phyloP scores from a whole-genome alignment of 2,113 vertebrate species.

The Nycticorax nycticorax region DNA sequence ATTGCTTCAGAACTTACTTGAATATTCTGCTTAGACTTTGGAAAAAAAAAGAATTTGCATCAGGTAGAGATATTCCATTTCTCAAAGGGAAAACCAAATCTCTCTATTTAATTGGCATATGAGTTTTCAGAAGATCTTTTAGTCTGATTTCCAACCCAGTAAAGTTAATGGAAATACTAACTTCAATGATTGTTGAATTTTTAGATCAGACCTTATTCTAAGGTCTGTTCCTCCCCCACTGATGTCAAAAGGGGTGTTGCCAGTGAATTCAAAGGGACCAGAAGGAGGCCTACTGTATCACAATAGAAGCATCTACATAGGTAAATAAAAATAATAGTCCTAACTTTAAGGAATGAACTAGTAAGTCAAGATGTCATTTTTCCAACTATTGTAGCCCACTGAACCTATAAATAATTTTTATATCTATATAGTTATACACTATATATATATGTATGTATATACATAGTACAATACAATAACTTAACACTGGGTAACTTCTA shows the following conservation, averaged over 20 bases:
- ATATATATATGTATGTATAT: constrained; percentile 23
- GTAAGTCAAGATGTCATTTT: constrained; percentile 19
- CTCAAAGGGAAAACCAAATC: background rate
- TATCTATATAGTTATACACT: background rate
- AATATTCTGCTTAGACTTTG: background rate
- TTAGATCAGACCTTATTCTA: background rate
- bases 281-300: background rate
- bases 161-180: background rate
- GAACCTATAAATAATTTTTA: constrained; percentile 5
- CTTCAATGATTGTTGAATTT: background rate
- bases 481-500: constrained; percentile 77
- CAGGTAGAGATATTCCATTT: background rate
- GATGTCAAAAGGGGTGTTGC: background rate
- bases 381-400: background rate
- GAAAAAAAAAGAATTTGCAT: background rate
- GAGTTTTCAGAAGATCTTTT: background rate
- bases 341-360: background rate
- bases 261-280: background rate
- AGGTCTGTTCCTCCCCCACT: background rate
- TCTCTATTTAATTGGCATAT: background rate
- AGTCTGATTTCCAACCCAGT: background rate
- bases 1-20: background rate
- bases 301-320: background rate
- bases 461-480: constrained; percentile 51
- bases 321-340: background rate